Percentiles rank a stretch among this genome's conserved stretches.
These are phyloP conservation scores for Chloroclysta siterata DNA, from an alignment of 2,888 invertebrate genomes.

Conservation along the genomic window DNA sequence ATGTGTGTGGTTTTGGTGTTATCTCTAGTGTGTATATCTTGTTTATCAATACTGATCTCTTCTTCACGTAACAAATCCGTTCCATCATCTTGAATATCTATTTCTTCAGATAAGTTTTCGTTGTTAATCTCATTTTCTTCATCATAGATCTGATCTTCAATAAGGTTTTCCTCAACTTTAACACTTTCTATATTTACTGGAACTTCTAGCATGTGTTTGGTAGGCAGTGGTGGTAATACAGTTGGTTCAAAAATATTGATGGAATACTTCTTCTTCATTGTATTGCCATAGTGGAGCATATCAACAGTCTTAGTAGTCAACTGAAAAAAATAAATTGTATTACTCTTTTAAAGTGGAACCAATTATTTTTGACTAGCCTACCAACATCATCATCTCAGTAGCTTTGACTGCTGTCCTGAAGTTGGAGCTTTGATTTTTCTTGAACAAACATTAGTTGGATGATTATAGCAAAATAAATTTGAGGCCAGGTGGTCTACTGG, in stretches of 20 bases:
- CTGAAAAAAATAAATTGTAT: background rate
- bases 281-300: background rate
- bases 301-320: background rate
- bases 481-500: too few species aligned
- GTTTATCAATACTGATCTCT: background rate
- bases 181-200: background rate
- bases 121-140: too few species aligned
- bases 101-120: background rate
- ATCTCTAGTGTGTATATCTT: background rate
- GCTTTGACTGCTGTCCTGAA: too few species aligned
- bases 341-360: background rate
- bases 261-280: slow-evolving; percentile 3
- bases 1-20: background rate
- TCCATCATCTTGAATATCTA: background rate
- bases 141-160: too few species aligned
- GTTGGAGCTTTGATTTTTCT: too few species aligned
- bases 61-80: background rate
- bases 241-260: background rate
- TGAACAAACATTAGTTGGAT: too few species aligned
- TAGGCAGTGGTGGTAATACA: background rate
- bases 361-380: background rate
- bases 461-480: too few species aligned
- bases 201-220: background rate
- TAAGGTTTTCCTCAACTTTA: background rate
- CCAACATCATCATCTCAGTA: too few species aligned